Percentiles rank a stretch among this genome's conserved stretches.
Evolutionary conservation across 2,888 invertebrate species (phyloP).

Genomic region (Caenorhabditis panamensis): DNA sequence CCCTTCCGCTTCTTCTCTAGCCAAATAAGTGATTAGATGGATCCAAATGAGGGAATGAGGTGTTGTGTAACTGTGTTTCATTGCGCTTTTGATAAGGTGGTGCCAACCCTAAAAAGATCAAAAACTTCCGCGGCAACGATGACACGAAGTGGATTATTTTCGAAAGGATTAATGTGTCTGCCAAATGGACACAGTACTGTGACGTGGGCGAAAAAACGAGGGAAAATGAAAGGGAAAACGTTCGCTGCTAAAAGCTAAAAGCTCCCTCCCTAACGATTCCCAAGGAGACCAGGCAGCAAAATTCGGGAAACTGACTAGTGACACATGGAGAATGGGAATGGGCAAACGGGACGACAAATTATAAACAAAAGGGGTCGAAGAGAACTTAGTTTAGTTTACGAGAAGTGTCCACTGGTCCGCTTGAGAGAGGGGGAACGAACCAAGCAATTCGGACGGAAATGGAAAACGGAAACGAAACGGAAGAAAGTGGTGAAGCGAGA

Average conservation of each 20-base stretch:
- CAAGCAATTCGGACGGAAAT: neutral
- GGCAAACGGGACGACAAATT: conserved; percentile 30
- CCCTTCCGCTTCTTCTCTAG: neutral
- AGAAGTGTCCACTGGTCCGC: no score
- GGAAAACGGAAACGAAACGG: no score
- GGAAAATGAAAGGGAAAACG: neutral
- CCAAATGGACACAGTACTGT: neutral
- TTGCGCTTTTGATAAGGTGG: no score
- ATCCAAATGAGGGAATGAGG: no score
- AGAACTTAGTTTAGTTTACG: no score
- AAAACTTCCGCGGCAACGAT: no score
- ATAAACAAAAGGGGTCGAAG: conserved; percentile 28
- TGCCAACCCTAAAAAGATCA: no score
- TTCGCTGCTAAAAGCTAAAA: neutral
- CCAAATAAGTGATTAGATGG: neutral
- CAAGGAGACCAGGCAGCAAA: conserved; percentile 17
- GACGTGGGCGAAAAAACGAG: neutral
- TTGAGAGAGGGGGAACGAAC: conserved; percentile 14
- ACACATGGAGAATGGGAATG: conserved; percentile 7
- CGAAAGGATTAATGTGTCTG: no score
- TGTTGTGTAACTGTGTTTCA: no score
- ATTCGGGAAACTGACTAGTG: neutral
- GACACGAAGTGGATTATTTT: no score
- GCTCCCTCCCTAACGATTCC: neutral
- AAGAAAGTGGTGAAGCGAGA: neutral